These are phyloP conservation scores for Astreopora myriophthalma DNA, from an alignment of 64 coral and sea anemone species.

Conservation along the genomic window DNA sequence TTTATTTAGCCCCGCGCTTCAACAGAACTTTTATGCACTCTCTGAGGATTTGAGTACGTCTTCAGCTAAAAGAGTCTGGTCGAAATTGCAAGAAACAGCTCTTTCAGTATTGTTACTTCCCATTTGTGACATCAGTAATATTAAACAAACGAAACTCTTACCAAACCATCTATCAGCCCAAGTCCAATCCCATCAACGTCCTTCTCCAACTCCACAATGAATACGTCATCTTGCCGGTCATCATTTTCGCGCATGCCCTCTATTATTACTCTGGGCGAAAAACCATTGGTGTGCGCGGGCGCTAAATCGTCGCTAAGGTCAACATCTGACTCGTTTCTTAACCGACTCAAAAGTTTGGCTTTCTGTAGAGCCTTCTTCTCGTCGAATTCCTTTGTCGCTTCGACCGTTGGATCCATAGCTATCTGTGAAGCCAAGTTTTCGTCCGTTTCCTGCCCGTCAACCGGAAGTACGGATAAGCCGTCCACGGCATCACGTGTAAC, in stretches of 20 bases:
- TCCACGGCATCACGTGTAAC: slow-evolving; percentile 1
- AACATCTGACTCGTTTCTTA: slow-evolving; percentile 40
- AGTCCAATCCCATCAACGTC: slow-evolving; percentile 84
- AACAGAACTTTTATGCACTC: too few relatives aligned
- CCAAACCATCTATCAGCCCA: slow-evolving; percentile 97
- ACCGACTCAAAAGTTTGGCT: slow-evolving; percentile 53
- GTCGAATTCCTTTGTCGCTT: slow-evolving; percentile 35
- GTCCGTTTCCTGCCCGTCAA: slow-evolving; percentile 1
- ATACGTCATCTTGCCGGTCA: slow-evolving; percentile 97
- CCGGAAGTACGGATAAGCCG: slow-evolving; percentile 82
- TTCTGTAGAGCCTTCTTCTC: slow-evolving; percentile 34
- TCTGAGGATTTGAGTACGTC: too few relatives aligned
- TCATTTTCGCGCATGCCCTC: slow-evolving; percentile 89
- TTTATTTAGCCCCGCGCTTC: too few relatives aligned
- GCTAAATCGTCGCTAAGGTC: slow-evolving; percentile 1
- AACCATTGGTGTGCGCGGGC: slow-evolving; percentile 6
- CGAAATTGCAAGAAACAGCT: neutral
- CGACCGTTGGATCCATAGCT: slow-evolving; percentile 4
- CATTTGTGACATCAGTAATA: too few relatives aligned
- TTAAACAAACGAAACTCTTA: slow-evolving; percentile 30
- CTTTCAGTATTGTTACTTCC: neutral
- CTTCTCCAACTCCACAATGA: slow-evolving; percentile 91
- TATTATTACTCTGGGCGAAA: slow-evolving; percentile 15
- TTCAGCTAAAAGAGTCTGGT: too few relatives aligned
- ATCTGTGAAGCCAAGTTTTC: slow-evolving; percentile 2